Evolutionary conservation across 2,797 vertebrate species (phyloP).

Genomic region (Petrocephalus sullivani): DNA sequence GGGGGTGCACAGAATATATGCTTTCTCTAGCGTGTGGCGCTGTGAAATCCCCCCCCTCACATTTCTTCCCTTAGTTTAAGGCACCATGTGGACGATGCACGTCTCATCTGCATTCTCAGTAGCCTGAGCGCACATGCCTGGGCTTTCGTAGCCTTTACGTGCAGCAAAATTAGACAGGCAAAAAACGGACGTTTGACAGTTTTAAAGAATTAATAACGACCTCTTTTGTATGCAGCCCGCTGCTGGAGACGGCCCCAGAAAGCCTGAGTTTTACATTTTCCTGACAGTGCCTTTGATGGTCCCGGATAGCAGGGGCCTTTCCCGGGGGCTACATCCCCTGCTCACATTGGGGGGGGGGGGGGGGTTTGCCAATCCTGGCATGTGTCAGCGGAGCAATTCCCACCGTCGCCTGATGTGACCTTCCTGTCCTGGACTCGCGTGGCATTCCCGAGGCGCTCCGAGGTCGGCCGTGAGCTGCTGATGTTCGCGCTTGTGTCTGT

Average conservation of each 20-base stretch:
- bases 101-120: neutral
- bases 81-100: neutral
- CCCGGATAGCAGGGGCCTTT: constrained; percentile 54
- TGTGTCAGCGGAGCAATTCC: constrained; percentile 45
- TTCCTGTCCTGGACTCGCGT: neutral
- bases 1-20: neutral
- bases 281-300: constrained; percentile 69
- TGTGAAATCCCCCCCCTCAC: no score
- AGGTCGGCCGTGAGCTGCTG: neutral
- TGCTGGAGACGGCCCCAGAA: constrained; percentile 48
- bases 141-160: constrained; percentile 63
- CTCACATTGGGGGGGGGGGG: constrained; percentile 49
- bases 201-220: constrained; percentile 68
- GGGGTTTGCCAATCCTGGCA: constrained; percentile 56
- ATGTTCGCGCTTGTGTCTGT: neutral
- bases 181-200: constrained; percentile 43
- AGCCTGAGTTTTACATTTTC: constrained; percentile 62
- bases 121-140: constrained; percentile 35
- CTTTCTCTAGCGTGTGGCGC: neutral
- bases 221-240: constrained; percentile 56
- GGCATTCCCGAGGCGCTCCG: neutral
- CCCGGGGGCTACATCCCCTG: constrained; percentile 52
- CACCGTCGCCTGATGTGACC: constrained; percentile 32
- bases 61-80: neutral
- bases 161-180: constrained; percentile 61